phyloP scores from a whole-genome alignment of 2,113 vertebrate species.

The Gorsachius goisagi region DNA sequence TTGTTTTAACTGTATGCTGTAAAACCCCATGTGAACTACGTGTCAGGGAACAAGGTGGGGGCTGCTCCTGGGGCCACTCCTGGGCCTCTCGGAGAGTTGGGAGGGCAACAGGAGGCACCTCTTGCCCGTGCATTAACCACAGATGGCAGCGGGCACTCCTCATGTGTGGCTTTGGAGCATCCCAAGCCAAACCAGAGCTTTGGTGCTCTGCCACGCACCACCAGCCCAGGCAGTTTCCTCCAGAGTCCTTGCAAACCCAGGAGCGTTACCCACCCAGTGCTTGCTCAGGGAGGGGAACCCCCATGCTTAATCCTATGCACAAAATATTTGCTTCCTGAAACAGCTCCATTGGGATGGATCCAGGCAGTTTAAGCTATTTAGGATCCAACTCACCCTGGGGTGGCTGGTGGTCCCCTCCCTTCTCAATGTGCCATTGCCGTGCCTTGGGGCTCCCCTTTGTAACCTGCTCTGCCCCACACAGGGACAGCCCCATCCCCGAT shows the following conservation, averaged over 20 bases:
- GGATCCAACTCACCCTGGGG: rapidly evolving
- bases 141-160: not conserved
- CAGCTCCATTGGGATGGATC: not conserved
- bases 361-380: not conserved
- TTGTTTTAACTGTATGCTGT: not conserved
- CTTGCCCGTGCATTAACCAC: not conserved
- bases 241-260: not conserved
- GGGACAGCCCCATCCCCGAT: slow-evolving; percentile 52
- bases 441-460: not conserved
- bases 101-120: not conserved
- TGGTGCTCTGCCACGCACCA: not conserved
- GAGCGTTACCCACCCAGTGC: not conserved
- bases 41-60: too few relatives aligned
- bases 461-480: not conserved
- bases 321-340: not conserved
- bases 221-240: not conserved
- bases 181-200: not conserved
- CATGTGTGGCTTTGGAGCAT: not conserved
- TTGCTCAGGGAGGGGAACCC: not conserved
- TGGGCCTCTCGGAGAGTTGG: not conserved
- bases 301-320: not conserved
- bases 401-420: not conserved
- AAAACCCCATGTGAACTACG: rapidly evolving
- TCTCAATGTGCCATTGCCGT: not conserved
- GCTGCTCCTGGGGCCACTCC: not conserved